These are phyloP conservation scores for Ammodytes dubius DNA, from an alignment of 2,113 vertebrate species.

Conservation along the genomic window DNA sequence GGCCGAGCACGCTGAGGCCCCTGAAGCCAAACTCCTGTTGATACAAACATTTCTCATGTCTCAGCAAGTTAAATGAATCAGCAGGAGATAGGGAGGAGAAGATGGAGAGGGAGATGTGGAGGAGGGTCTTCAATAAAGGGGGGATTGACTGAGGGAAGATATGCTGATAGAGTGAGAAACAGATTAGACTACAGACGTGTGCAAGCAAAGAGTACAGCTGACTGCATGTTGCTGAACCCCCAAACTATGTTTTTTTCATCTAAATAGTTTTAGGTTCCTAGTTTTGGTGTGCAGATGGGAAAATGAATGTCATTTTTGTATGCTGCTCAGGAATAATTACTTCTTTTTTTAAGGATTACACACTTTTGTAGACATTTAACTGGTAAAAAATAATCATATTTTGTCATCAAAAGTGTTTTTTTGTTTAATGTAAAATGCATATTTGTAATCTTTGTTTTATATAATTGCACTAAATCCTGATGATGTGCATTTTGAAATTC, in stretches of 20 bases:
- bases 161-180: neutral
- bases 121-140: conserved; percentile 1
- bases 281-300: neutral
- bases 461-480: too few relatives aligned
- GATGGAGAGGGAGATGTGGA: conserved; percentile 4
- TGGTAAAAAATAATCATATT: too few relatives aligned
- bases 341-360: neutral
- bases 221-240: neutral
- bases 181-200: neutral
- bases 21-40: conserved; percentile 22
- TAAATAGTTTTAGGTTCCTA: neutral
- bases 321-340: neutral
- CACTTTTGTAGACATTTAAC: neutral
- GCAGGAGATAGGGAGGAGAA: neutral
- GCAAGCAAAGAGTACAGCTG: neutral
- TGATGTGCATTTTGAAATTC: too few relatives aligned
- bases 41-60: conserved; percentile 48
- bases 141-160: neutral
- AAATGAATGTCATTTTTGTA: neutral
- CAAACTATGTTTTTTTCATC: neutral
- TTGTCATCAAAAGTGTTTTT: too few relatives aligned
- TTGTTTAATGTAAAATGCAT: too few relatives aligned
- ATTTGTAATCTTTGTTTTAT: too few relatives aligned
- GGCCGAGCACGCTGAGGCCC: neutral
- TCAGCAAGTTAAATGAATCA: conserved; percentile 18